A percentile compares a stretch with the other conserved stretches of the same genome.
Conservation (phyloP, 2,797 vertebrate genomes). For the Peromyscus aztecus region DNA sequence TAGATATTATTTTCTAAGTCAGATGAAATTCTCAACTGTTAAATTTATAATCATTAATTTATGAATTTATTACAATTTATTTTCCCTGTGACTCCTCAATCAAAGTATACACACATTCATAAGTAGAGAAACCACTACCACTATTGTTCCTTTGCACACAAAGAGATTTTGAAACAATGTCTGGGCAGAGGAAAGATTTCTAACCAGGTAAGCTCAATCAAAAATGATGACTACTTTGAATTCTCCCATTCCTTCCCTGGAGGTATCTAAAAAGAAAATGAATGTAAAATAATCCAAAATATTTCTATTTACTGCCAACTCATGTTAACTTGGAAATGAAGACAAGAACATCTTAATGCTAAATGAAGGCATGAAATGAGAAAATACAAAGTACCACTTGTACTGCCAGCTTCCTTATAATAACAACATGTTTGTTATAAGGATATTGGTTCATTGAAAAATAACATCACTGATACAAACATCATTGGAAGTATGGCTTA, state of each 20-base stretch:
- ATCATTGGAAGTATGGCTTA: conserved; percentile 42
- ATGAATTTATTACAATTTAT: neutral
- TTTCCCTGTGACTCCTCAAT: conserved; percentile 41
- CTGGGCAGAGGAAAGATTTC: conserved; percentile 43
- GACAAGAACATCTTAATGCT: conserved; percentile 75
- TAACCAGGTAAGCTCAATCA: conserved; percentile 64
- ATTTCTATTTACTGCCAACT: conserved; percentile 73
- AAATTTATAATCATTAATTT: conserved; percentile 51
- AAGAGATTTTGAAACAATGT: conserved; percentile 32
- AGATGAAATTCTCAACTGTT: conserved; percentile 54
- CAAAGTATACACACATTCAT: conserved; percentile 1
- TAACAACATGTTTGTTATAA: conserved; percentile 66
- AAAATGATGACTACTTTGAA: conserved; percentile 60
- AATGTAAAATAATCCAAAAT: conserved; percentile 61
- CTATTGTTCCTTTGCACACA: conserved; percentile 57
- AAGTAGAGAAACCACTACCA: conserved; percentile 60
- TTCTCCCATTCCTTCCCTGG: conserved; percentile 63
- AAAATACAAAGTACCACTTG: conserved; percentile 73
- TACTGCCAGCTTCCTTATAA: conserved; percentile 74
- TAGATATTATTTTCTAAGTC: conserved; percentile 52
- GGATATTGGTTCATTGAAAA: conserved; percentile 73
- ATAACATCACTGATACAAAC: conserved; percentile 54
- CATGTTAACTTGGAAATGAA: conserved; percentile 77
- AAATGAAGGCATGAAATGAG: conserved; percentile 77
- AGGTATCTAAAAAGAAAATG: conserved; percentile 63